Percentiles rank a stretch among this genome's conserved stretches.
Evolutionary conservation across 1,140 invertebrate genomes (phyloP).

Genomic region (Ladona fulva): DNA sequence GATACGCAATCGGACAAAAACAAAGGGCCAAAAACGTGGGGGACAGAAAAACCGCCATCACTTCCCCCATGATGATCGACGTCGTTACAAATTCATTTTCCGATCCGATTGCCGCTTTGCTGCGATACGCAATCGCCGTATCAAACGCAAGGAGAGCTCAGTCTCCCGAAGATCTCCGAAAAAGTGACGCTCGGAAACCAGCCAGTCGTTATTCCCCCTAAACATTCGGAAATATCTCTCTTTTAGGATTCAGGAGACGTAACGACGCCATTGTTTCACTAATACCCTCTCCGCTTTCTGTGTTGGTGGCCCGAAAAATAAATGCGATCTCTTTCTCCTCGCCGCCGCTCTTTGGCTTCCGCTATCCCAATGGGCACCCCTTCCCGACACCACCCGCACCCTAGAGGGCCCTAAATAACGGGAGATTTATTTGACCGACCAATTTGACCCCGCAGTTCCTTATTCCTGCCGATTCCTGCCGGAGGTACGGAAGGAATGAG

Average conservation of each 20-base stretch:
- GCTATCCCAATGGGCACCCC: no score
- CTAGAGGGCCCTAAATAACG: not conserved
- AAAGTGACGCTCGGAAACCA: no score
- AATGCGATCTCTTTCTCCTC: conserved; percentile 7
- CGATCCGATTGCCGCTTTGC: no score
- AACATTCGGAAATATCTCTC: not conserved
- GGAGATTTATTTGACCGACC: conserved; percentile 4
- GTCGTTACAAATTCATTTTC: no score
- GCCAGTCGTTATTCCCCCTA: not conserved
- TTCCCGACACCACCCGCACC: not conserved
- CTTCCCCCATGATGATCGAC: no score
- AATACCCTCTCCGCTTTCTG: not conserved
- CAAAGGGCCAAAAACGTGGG: no score
- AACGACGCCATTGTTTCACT: conserved; percentile 8
- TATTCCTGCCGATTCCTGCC: not conserved
- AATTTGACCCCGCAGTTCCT: not conserved
- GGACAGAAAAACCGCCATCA: no score
- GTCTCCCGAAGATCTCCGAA: no score
- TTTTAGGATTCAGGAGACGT: not conserved
- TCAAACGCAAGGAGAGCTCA: no score
- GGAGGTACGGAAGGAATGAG: not conserved
- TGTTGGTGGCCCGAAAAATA: not conserved
- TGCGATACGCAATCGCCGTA: no score
- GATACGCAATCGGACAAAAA: no score
- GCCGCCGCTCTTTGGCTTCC: no score